Percentiles rank a stretch among this genome's conserved stretches.
These are phyloP conservation scores for Idaea aversata DNA, from an alignment of 2,888 invertebrate species.

Conservation along the genomic window DNA sequence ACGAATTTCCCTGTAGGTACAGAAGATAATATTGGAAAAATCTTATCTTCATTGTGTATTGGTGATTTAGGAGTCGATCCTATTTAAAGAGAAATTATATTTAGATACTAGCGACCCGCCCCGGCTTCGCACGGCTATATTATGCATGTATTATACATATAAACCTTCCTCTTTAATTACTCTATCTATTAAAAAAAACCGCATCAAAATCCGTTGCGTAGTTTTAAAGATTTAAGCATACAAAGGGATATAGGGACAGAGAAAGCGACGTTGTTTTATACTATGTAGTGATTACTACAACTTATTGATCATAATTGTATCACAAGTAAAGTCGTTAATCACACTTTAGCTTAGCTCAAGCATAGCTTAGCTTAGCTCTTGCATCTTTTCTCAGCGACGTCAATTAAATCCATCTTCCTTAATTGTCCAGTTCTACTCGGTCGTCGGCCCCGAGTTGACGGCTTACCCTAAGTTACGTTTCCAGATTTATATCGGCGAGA, in stretches of 20 bases:
- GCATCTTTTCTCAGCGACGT: slow-evolving; percentile 14
- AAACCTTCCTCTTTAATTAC: too few relatives aligned
- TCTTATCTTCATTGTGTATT: slow-evolving; percentile 1
- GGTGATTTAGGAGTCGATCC: background rate
- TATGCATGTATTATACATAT: too few relatives aligned
- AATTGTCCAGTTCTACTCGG: slow-evolving; percentile 41
- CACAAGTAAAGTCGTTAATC: slow-evolving; percentile 14
- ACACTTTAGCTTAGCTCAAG: slow-evolving; percentile 15
- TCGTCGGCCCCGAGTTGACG: slow-evolving; percentile 31
- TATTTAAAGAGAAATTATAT: background rate
- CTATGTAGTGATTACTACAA: too few relatives aligned
- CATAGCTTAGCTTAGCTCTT: too few relatives aligned
- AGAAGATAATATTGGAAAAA: background rate
- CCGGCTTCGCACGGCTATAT: too few relatives aligned
- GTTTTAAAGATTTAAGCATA: too few relatives aligned
- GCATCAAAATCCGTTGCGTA: too few relatives aligned
- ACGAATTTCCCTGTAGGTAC: slow-evolving; percentile 1
- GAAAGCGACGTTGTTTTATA: too few relatives aligned
- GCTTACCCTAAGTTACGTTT: slow-evolving; percentile 3
- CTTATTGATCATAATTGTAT: background rate
- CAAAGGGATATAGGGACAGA: too few relatives aligned
- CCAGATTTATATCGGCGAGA: background rate
- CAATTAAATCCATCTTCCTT: slow-evolving; percentile 55
- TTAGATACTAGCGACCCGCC: background rate
- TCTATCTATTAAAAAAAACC: too few relatives aligned